phyloP scores from a whole-genome alignment of 2,797 vertebrate genomes.

The Columba guinea region DNA sequence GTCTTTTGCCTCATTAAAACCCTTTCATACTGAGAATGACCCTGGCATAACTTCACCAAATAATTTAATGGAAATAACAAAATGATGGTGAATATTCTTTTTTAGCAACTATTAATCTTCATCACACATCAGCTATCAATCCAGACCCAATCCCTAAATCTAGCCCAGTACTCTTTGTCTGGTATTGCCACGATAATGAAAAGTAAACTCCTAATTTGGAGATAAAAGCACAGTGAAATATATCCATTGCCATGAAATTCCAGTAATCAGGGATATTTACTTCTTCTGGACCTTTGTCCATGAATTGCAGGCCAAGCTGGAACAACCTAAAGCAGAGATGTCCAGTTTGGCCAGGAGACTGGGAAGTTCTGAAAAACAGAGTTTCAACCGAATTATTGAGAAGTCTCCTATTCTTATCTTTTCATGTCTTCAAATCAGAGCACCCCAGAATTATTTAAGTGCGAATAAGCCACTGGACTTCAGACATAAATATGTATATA shows the following conservation, averaged over 20 bases:
- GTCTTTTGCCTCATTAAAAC: background rate
- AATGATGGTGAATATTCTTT: background rate
- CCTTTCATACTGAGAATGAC: background rate
- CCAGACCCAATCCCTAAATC: background rate
- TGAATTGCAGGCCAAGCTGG: background rate
- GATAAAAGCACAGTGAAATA: background rate
- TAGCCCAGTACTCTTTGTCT: background rate
- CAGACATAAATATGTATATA: background rate
- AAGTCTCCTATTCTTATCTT: background rate
- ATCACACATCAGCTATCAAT: background rate
- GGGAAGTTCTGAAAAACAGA: background rate
- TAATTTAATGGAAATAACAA: background rate
- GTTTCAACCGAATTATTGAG: background rate
- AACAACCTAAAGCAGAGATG: accelerated
- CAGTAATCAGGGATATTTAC: background rate
- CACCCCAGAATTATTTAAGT: background rate
- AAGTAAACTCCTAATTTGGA: background rate
- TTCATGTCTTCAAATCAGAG: background rate
- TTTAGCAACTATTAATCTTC: background rate
- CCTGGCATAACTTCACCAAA: background rate
- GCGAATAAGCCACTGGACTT: background rate
- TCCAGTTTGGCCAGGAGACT: background rate
- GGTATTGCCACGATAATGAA: accelerated
- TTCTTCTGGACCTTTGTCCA: background rate
- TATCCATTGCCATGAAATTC: background rate